These are phyloP conservation scores for Cecidostiba fungosa DNA, from an alignment of 2,888 invertebrate genomes.

Conservation along the genomic window DNA sequence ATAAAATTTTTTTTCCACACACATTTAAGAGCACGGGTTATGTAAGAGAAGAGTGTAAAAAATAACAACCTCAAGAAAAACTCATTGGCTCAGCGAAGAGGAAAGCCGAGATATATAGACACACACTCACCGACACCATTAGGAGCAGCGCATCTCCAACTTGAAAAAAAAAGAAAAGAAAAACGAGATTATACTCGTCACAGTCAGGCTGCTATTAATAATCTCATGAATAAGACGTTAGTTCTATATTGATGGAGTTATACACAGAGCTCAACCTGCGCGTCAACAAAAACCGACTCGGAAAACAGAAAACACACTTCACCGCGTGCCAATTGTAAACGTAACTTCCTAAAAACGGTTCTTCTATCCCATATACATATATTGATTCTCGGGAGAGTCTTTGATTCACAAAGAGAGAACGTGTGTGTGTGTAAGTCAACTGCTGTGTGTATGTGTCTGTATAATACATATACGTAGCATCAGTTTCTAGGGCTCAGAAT, in stretches of 20 bases:
- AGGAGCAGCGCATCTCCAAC: background rate
- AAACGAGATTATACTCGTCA: background rate
- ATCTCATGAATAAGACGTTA: constrained; percentile 17
- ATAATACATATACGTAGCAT: background rate
- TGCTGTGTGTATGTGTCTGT: background rate
- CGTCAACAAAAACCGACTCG: constrained; percentile 18
- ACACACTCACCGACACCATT: background rate
- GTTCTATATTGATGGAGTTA: background rate
- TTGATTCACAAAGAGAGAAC: constrained; percentile 5
- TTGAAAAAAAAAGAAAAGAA: background rate
- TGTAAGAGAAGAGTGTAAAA: background rate
- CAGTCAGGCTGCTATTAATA: constrained; percentile 17
- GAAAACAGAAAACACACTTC: constrained; percentile 24
- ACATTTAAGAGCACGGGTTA: background rate
- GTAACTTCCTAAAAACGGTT: constrained; percentile 7
- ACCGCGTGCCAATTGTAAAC: constrained; percentile 34
- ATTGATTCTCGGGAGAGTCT: constrained; percentile 16
- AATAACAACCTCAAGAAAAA: background rate
- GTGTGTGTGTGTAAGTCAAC: background rate
- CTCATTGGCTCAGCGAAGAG: background rate
- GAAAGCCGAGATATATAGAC: background rate
- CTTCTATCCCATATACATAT: background rate
- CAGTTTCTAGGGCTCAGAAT: background rate
- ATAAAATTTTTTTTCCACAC: background rate
- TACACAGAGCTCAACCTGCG: background rate